Evolutionary conservation across 2,797 vertebrate genomes (phyloP).

Genomic region (Myripristis murdjan): DNA sequence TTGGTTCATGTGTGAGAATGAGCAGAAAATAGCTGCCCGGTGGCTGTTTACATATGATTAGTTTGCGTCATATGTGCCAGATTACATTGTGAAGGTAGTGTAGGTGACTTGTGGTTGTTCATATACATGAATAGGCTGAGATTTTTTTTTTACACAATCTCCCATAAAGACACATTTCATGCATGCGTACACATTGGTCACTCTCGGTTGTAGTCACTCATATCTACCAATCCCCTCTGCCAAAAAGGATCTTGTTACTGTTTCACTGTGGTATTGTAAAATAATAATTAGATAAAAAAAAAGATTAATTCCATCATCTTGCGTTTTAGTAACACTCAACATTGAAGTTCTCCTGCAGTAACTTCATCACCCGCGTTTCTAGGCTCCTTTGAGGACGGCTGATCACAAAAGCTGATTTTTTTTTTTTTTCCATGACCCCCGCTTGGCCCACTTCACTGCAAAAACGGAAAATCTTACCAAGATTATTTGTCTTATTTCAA

Average conservation of each 20-base stretch:
- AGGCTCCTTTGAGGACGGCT: neutral
- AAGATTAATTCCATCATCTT: neutral
- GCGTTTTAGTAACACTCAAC: neutral
- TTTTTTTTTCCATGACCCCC: neutral
- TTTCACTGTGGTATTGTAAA: constrained; percentile 1
- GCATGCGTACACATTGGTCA: constrained; percentile 52
- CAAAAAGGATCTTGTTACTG: neutral
- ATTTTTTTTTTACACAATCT: constrained; percentile 37
- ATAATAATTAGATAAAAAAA: neutral
- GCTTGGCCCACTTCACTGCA: neutral
- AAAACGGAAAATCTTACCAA: no score
- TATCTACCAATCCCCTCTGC: constrained; percentile 12
- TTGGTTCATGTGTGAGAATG: constrained; percentile 70
- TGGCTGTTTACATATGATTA: constrained; percentile 67
- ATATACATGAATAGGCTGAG: constrained; percentile 19
- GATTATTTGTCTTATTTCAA: no score
- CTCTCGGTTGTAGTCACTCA: constrained; percentile 1
- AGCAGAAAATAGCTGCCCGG: constrained; percentile 28
- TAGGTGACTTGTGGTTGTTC: constrained; percentile 38
- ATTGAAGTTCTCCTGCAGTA: neutral
- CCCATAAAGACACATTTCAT: constrained; percentile 53
- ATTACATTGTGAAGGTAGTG: constrained; percentile 24
- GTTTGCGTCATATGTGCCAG: constrained; percentile 72
- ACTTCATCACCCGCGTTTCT: neutral
- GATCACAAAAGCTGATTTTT: neutral